These are phyloP conservation scores for Metridium senile DNA, from an alignment of 92 coral and sea anemone genomes.

Conservation along the genomic window DNA sequence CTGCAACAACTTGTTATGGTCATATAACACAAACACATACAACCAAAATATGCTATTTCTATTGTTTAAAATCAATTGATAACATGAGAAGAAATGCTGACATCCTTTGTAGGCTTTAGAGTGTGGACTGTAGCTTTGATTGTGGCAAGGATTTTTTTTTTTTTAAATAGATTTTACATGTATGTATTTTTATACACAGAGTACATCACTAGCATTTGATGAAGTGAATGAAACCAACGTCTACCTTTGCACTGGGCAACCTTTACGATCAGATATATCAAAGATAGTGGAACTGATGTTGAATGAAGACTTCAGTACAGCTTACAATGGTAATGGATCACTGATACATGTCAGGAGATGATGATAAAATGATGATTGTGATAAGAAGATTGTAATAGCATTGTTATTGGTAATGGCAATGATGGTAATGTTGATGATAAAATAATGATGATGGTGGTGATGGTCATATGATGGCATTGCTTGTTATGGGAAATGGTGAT, in stretches of 20 bases:
- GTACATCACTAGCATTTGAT: constrained; percentile 92
- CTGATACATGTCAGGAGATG: not conserved
- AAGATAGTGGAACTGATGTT: constrained; percentile 97
- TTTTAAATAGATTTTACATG: not conserved
- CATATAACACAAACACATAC: too few species aligned
- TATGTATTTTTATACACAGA: constrained; percentile 37
- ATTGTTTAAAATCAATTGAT: too few species aligned
- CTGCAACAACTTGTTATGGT: too few species aligned
- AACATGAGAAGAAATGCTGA: too few species aligned
- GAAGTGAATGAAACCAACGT: constrained; percentile 88
- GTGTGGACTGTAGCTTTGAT: too few species aligned
- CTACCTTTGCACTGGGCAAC: constrained; percentile 95
- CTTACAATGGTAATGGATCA: constrained; percentile 85
- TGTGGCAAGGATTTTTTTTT: too few species aligned
- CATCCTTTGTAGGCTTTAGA: too few species aligned
- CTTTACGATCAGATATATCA: constrained; percentile 81
- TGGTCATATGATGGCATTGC: not conserved
- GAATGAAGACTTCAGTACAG: constrained; percentile 86
- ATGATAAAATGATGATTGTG: not conserved
- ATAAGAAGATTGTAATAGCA: not conserved
- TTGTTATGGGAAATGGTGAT: not conserved
- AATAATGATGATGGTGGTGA: not conserved
- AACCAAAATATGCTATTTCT: too few species aligned
- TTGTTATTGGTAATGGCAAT: not conserved
- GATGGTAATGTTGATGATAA: not conserved